A percentile compares a stretch with the other conserved stretches of the same genome.
Conservation (phyloP, 37 sponge, comb jelly and placozoan genomes). For the Oscarella lobularis region DNA sequence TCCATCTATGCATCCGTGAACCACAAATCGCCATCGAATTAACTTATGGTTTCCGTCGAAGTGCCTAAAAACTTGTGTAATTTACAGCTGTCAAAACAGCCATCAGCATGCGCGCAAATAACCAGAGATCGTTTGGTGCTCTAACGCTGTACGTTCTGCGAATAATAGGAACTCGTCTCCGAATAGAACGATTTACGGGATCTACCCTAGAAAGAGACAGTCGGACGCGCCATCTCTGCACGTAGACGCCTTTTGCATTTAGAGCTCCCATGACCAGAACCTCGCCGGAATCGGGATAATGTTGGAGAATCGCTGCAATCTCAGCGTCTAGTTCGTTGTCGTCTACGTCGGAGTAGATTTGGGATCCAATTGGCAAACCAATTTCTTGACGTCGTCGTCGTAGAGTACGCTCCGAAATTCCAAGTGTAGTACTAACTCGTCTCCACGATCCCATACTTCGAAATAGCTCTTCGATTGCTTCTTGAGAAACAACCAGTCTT, state of each 20-base stretch:
- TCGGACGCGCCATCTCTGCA: conserved; percentile 28
- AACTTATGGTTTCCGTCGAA: conserved; percentile 46
- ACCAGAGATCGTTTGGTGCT: conserved; percentile 37
- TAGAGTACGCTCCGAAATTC: background rate
- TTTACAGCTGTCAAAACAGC: conserved; percentile 5
- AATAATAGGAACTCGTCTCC: conserved; percentile 8
- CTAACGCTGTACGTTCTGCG: conserved; percentile 22
- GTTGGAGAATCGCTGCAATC: conserved; percentile 6
- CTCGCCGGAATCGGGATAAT: conserved; percentile 32
- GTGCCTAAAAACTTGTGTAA: conserved; percentile 51
- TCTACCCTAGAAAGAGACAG: conserved; percentile 34
- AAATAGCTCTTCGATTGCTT: too few relatives aligned
- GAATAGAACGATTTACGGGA: conserved; percentile 16
- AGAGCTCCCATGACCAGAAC: conserved; percentile 10
- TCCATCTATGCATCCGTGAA: conserved; percentile 47
- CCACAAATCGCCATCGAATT: conserved; percentile 38
- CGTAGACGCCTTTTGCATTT: background rate
- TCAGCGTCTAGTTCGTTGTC: conserved; percentile 18
- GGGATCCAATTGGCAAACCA: background rate
- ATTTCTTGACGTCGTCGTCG: background rate
- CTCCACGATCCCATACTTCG: background rate
- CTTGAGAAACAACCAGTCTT: too few relatives aligned
- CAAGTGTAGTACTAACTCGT: background rate
- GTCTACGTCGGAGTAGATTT: background rate
- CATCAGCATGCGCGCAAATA: too few relatives aligned